Evolutionary conservation across 2,888 invertebrate species (phyloP), one percentile per base, ranked within the genome.

Genomic region (Philonicus albiceps): DNA sequence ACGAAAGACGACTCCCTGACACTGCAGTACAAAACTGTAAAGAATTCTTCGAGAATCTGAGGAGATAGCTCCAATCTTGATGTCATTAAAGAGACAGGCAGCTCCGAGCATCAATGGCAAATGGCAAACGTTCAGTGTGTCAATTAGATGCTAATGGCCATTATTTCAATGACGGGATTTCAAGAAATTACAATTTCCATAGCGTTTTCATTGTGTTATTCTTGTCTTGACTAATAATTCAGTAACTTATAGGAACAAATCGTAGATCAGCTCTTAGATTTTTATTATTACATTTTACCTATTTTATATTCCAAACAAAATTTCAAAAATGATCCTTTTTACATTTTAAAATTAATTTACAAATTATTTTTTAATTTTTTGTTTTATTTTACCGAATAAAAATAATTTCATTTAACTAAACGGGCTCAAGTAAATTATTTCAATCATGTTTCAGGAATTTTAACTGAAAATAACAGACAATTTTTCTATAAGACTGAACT

Each of bases 31-130:
- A 73, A 73, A 5, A 43, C 31, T 30, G n/a, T 27, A 73, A 73
- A 73, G 55, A 30, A 73, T 40, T 73, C 19, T 49, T 72, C 27
- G 84, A 72, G 84, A 84, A 84, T 64, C 30, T 55, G 43, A 73
- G 22, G 27, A 40, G 84, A 84, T 84, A 84, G 40, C 43, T 84
- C 84, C 84, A 84, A 84, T 84, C 72, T 11, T 73, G 84, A 84
- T 73, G 84, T 73, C 84, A 84, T 43, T 73, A 13, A 43, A 3
- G 40, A 43, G 40, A 73, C 30, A 13, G 84, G 73, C 84, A 84
- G 84, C 43, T 2, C 27, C 27, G 73, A 19, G 31, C 64, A 37
- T 19, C 72, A 30, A 73, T 22, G 84, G 84, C 73, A 73, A 84
- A 73, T 84, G 73, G 72, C 73, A 73, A 37, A 13, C 30, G 19